A percentile compares a stretch with the other conserved stretches of the same genome.
phyloP scores from a whole-genome alignment of 2,797 vertebrate genomes.

The Balearica regulorum region DNA sequence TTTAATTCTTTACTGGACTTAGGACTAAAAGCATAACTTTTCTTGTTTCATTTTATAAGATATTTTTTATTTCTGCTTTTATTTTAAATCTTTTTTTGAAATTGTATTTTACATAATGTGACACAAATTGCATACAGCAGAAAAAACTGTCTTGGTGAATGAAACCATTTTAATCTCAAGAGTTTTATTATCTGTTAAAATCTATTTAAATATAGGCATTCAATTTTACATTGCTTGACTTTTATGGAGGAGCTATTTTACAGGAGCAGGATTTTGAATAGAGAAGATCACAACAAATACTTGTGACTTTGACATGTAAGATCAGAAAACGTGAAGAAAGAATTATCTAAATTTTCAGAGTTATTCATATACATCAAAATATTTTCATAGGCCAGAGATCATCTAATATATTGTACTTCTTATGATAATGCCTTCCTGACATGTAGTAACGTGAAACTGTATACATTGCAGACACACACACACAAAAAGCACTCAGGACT shows the following conservation, averaged over 20 bases:
- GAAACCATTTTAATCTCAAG: conserved; percentile 72
- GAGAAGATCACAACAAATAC: conserved; percentile 70
- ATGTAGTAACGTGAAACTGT: not conserved
- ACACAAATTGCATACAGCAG: conserved; percentile 71
- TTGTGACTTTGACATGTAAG: conserved; percentile 54
- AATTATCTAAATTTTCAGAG: conserved; percentile 28
- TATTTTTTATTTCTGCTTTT: conserved; percentile 62
- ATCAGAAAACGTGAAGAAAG: conserved; percentile 47
- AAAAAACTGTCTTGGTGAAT: conserved; percentile 68
- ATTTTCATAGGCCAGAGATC: not conserved
- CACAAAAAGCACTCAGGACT: not conserved
- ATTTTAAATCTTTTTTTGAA: conserved; percentile 55
- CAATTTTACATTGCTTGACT: conserved; percentile 69
- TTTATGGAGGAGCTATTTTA: conserved; percentile 67
- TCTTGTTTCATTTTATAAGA: conserved; percentile 47
- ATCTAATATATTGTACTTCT: not conserved
- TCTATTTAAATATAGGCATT: conserved; percentile 73
- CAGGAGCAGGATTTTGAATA: conserved; percentile 53
- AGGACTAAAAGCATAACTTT: conserved; percentile 23
- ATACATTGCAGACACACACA: not conserved
- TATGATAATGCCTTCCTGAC: not conserved
- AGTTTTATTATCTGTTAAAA: conserved; percentile 76
- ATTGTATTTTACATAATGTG: conserved; percentile 69
- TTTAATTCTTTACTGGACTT: conserved; percentile 44
- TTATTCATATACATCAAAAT: conserved; percentile 17